These are phyloP conservation scores for Criorhina ranunculi DNA, from an alignment of 2,888 invertebrate species.

Conservation along the genomic window DNA sequence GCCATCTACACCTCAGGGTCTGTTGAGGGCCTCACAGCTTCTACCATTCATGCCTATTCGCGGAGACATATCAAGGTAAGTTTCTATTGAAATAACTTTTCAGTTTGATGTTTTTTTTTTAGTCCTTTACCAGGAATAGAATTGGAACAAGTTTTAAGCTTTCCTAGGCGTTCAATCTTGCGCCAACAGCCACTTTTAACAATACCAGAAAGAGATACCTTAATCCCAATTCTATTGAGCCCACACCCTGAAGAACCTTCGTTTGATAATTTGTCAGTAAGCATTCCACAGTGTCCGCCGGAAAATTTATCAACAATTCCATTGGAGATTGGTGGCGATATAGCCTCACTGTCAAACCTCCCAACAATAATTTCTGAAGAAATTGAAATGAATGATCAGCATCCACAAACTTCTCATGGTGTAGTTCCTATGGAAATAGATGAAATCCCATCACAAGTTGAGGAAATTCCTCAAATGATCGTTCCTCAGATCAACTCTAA, in stretches of 20 bases:
- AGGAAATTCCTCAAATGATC: background rate
- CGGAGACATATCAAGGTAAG: conserved; percentile 29
- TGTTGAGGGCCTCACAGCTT: conserved; percentile 17
- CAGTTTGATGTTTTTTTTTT: background rate
- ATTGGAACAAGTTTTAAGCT: conserved; percentile 14
- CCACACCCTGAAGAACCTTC: conserved; percentile 6
- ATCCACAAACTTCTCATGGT: background rate
- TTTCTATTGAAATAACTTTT: background rate
- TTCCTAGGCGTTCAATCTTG: conserved; percentile 17
- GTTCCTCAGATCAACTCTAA: no score
- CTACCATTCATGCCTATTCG: conserved; percentile 40
- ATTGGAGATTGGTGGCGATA: background rate
- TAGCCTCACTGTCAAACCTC: background rate
- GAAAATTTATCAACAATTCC: conserved; percentile 1
- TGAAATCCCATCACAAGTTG: background rate
- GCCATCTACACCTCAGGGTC: conserved; percentile 35
- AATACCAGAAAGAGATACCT: conserved; percentile 56
- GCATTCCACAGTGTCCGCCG: background rate
- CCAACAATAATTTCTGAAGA: conserved; percentile 11
- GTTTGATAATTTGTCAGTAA: background rate
- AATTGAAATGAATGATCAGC: conserved; percentile 11
- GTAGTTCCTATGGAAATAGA: conserved; percentile 3
- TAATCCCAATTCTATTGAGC: conserved; percentile 10
- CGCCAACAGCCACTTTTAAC: conserved; percentile 45
- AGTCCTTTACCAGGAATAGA: conserved; percentile 12